Evolutionary conservation across 37 sponge, comb jelly and placozoan genomes (phyloP), one percentile per base, ranked within the genome.

Genomic region (Halisarca cf. caerulea): DNA sequence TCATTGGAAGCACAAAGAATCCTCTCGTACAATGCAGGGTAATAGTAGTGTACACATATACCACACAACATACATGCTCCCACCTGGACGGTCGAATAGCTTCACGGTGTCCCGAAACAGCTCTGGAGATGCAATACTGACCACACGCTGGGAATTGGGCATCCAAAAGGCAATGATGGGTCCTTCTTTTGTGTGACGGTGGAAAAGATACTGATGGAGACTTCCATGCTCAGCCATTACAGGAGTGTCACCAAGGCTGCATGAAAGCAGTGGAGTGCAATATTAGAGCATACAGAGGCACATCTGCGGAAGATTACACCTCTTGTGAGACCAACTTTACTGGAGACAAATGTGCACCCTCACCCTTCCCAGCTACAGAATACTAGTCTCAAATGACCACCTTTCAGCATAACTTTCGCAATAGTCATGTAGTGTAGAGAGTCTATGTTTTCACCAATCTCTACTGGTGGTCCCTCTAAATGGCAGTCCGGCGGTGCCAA

Each of bases 61-160:
- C 17, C 17, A 55, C 57, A 55, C 6, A 14, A 47, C 11, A 47
- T 47, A n/a, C 17, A 20, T 20, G 57, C 57, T 55, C 17, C 17
- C 57, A 94, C 95, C 79, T 78, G 97, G 92, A 58, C 97, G 83
- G 57, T 96, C 72, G 27, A 87, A 89, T n/a, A 91, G 66, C 30
- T 66, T 78, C 61, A 36, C 72, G 8, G 66, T 81, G 28, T 91
- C 89, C 58, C 85, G 84, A 70, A 96, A 94, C 38, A 87, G 60
- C 34, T 96, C 88, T 2, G 94, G 97, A 41, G 88, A 88, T 59
- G 89, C 92, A 0, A 96, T 60, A 77, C 92, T 94, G 45, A 96
- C 90, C 2, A 93, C 86, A 20, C 62, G 83, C 34, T 85, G 80
- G 60, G 88, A 81, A 27, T 83, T 87, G 73, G 79, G 84, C 92